Evolutionary conservation across 2,888 invertebrate species (phyloP).

Genomic region (Busseola fusca): DNA sequence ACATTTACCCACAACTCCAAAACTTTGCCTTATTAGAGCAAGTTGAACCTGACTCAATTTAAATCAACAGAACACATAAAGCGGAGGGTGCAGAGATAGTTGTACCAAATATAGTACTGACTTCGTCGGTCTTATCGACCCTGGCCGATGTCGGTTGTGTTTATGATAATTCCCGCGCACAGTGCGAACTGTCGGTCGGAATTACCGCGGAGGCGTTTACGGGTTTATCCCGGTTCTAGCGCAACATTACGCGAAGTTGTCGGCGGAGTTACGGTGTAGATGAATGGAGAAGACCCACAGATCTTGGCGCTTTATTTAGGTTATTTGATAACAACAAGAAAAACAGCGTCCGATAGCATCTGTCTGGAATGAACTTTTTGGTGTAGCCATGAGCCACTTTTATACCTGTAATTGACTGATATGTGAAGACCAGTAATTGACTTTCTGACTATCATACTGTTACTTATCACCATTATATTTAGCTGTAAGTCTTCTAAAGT

Average conservation of each 20-base stretch:
- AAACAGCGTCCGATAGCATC: neutral
- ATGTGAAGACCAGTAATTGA: too few relatives aligned
- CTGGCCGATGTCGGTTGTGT: slow-evolving; percentile 68
- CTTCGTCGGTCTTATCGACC: slow-evolving; percentile 62
- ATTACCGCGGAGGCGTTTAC: slow-evolving; percentile 69
- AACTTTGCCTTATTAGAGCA: slow-evolving; percentile 31
- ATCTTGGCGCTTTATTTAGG: neutral
- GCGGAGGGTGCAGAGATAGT: slow-evolving; percentile 23
- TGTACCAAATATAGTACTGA: slow-evolving; percentile 37
- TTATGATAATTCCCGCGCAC: slow-evolving; percentile 71
- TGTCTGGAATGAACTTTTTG: neutral
- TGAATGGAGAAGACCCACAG: slow-evolving; percentile 25
- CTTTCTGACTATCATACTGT: too few relatives aligned
- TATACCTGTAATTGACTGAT: too few relatives aligned
- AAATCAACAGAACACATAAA: slow-evolving; percentile 41
- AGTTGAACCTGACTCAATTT: slow-evolving; percentile 36
- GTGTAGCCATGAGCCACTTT: neutral
- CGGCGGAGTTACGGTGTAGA: slow-evolving; percentile 12
- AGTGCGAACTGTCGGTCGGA: slow-evolving; percentile 69
- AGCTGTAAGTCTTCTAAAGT: too few relatives aligned
- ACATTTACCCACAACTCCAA: neutral
- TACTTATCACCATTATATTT: too few relatives aligned
- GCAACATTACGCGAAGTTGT: slow-evolving; percentile 58
- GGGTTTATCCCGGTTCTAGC: slow-evolving; percentile 66
- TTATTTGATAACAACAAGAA: neutral